phyloP scores from a whole-genome alignment of 2,888 invertebrate genomes.

The Amphipyra tragopoginis region DNA sequence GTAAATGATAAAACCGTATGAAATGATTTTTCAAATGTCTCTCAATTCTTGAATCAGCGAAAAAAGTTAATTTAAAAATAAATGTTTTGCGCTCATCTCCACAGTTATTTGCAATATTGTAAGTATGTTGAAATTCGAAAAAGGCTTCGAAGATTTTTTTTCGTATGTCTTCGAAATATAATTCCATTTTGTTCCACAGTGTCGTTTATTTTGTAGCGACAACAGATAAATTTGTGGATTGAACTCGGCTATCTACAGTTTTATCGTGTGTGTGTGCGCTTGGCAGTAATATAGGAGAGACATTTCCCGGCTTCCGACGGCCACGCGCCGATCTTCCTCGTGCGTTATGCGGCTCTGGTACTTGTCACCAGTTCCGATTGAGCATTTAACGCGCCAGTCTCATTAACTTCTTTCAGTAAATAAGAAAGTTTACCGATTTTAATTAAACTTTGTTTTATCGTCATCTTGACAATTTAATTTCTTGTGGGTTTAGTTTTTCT shows the following conservation, averaged over 20 bases:
- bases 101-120: constrained; percentile 12
- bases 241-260: constrained; percentile 50
- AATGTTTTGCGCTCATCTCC: background rate
- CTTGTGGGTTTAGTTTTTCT: constrained; percentile 10
- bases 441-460: constrained; percentile 44
- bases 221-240: constrained; percentile 58
- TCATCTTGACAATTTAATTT: constrained; percentile 27
- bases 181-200: constrained; percentile 16
- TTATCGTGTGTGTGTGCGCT: constrained; percentile 45
- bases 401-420: constrained; percentile 47
- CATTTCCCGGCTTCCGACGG: constrained; percentile 71
- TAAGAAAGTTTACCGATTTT: constrained; percentile 33
- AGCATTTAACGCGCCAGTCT: constrained; percentile 71
- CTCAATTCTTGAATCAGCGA: background rate
- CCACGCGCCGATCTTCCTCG: constrained; percentile 71
- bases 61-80: background rate
- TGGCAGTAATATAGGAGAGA: constrained; percentile 62
- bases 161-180: constrained; percentile 16
- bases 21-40: no score
- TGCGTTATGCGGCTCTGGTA: constrained; percentile 80
- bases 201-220: constrained; percentile 28
- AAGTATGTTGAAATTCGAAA: background rate
- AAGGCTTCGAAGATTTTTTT: background rate
- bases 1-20: no score
- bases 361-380: constrained; percentile 86